Conservation (phyloP, 2,888 invertebrate genomes). For the Hymenopus coronatus region DNA sequence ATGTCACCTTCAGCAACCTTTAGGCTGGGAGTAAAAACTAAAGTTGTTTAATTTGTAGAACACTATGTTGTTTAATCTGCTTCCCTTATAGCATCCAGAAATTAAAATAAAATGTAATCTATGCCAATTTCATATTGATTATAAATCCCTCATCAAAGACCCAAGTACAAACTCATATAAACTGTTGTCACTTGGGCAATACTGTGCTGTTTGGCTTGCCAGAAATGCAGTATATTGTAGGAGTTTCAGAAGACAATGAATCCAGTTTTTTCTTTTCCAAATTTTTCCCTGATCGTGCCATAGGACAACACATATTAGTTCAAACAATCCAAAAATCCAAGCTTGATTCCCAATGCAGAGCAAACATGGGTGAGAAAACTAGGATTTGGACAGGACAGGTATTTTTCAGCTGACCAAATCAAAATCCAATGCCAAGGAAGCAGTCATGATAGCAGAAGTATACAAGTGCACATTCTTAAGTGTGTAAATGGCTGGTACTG, state of each 20-base stretch:
- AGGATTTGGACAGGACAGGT: background rate
- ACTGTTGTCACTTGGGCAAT: background rate
- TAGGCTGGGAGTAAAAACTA: background rate
- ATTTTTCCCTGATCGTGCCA: background rate
- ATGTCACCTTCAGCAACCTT: background rate
- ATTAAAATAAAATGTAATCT: background rate
- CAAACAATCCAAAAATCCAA: background rate
- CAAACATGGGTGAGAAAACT: background rate
- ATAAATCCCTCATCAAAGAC: background rate
- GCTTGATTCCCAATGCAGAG: background rate
- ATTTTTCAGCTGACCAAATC: background rate
- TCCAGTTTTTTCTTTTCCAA: background rate
- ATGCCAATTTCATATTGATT: background rate
- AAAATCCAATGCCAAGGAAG: background rate
- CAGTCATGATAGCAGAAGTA: background rate
- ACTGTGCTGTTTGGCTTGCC: background rate
- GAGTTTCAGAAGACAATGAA: background rate
- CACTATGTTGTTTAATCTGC: background rate
- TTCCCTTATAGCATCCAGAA: background rate
- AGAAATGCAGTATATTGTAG: background rate
- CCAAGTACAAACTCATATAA: background rate
- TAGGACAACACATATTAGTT: conserved; percentile 3
- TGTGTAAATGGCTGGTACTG: background rate
- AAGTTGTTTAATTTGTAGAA: background rate
- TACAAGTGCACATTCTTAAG: background rate